Base-by-base conservation (phyloP, 1,140 invertebrate species). In the Drosophila punjabiensis region DNA sequence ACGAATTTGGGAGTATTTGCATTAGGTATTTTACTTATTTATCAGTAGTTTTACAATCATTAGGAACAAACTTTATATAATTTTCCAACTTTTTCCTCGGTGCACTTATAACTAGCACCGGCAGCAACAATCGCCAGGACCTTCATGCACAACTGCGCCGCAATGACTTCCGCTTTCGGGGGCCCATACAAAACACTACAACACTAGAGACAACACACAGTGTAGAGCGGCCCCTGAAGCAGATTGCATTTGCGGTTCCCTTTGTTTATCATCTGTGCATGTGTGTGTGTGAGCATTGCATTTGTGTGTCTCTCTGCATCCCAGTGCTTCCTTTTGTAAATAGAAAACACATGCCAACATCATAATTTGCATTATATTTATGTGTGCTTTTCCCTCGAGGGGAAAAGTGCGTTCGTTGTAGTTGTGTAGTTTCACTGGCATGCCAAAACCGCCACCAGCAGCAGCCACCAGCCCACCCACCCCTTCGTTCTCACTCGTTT, bases 161-260 rank as follows among this genome's bases (percentile, higher is more conserved):
- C 86, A 90, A 89, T 89, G 79, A 86, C 86, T 89, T 90, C 85
- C 86, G 86, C 76, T 90, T 82, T 60, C 28, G 50, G 43, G 55
- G 55, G 20, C 20, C 55, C 60, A 79, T 20, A 69, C 50, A 82
- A 68, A 77, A 62, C 59, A 52, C 39, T 24, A 83, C 35, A 74
- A 62, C 53, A 63, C 43, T 53, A 77, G 64, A 82, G 65, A 69
- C 48, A 65, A 62, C 52, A 69, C 45, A 56, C n/a, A 39, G 33
- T 39, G 33, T 39, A 39, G 14, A 39, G 55, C 18, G 33, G 5
- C 28, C 63, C 53, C 41, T 37, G 58, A 24, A 79, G 79, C 76
- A 89, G 86, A 89, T 86, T 86, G 76, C 86, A 89, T 86, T 86
- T 89, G 86, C 70, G 85, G 86, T 90, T 48, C 74, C 10, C 58